phyloP scores from a whole-genome alignment of 2,113 vertebrate genomes.

The Casuarius casuarius region DNA sequence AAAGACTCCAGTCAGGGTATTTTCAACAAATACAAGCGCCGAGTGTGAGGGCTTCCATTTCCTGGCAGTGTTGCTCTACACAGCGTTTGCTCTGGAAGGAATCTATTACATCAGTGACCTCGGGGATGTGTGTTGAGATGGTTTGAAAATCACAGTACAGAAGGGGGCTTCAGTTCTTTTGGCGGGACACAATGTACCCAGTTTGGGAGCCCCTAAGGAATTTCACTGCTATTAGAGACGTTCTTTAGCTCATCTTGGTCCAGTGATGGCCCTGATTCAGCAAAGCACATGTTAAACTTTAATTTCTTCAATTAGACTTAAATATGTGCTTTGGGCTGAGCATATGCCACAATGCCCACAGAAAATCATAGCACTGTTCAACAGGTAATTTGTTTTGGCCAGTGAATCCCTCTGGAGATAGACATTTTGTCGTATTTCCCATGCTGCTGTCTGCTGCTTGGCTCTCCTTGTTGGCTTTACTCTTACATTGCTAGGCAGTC shows the following conservation, averaged over 20 bases:
- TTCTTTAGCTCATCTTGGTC: not conserved
- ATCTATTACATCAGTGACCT: slow-evolving; percentile 63
- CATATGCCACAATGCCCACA: slow-evolving; percentile 1
- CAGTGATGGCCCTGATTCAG: not conserved
- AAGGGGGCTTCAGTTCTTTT: slow-evolving; percentile 69
- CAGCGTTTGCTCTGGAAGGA: slow-evolving; percentile 52
- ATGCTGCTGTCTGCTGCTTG: not conserved
- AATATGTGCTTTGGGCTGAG: not conserved
- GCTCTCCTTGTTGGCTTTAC: not conserved
- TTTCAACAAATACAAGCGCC: slow-evolving; percentile 59
- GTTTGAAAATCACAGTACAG: slow-evolving; percentile 58
- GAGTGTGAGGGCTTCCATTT: slow-evolving; percentile 4
- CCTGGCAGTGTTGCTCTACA: not conserved
- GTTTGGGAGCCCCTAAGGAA: not conserved
- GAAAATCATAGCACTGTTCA: not conserved
- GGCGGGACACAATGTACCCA: not conserved
- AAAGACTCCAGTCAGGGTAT: slow-evolving; percentile 67
- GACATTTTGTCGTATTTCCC: not conserved
- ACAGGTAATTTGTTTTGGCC: slow-evolving; percentile 21
- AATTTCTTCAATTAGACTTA: slow-evolving; percentile 34
- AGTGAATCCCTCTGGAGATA: not conserved
- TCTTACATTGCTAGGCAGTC: not conserved
- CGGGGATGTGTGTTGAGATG: slow-evolving; percentile 13
- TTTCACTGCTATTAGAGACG: not conserved
- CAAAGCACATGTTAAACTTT: not conserved